Percentiles rank a stretch among this genome's conserved stretches.
Conservation (phyloP, 2,888 invertebrate genomes). For the Agrotis exclamationis region DNA sequence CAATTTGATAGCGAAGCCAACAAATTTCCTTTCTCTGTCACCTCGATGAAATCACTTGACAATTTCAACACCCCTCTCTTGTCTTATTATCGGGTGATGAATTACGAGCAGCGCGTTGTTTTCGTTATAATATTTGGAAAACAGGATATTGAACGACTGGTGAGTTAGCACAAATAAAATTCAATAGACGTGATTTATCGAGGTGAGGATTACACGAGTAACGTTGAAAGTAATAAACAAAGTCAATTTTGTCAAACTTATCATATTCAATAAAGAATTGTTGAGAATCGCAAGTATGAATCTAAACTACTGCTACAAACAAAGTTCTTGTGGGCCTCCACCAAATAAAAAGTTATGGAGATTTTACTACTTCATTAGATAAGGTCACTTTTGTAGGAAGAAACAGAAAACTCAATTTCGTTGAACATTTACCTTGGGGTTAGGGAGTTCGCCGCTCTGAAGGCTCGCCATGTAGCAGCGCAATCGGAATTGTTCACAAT, state of each 20-base stretch:
- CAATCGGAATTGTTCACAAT: constrained; percentile 98
- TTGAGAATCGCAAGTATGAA: constrained; percentile 38
- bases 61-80: constrained; percentile 71
- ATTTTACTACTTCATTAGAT: constrained; percentile 65
- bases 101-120: constrained; percentile 66
- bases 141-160: constrained; percentile 39
- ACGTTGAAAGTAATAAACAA: constrained; percentile 45
- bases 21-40: constrained; percentile 79
- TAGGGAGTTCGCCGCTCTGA: constrained; percentile 98
- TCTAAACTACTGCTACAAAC: constrained; percentile 38
- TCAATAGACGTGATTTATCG: constrained; percentile 37
- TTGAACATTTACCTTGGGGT: constrained; percentile 95
- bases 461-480: constrained; percentile 99
- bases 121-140: constrained; percentile 49
- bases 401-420: constrained; percentile 50
- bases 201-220: constrained; percentile 22
- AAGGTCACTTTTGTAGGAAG: constrained; percentile 54
- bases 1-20: constrained; percentile 84
- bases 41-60: constrained; percentile 79
- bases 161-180: constrained; percentile 43
- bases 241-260: constrained; percentile 43
- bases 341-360: constrained; percentile 63
- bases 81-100: constrained; percentile 73
- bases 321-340: constrained; percentile 46
- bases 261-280: constrained; percentile 40